These are phyloP conservation scores for Apamea anceps DNA, from an alignment of 2,888 invertebrate species.

Conservation along the genomic window DNA sequence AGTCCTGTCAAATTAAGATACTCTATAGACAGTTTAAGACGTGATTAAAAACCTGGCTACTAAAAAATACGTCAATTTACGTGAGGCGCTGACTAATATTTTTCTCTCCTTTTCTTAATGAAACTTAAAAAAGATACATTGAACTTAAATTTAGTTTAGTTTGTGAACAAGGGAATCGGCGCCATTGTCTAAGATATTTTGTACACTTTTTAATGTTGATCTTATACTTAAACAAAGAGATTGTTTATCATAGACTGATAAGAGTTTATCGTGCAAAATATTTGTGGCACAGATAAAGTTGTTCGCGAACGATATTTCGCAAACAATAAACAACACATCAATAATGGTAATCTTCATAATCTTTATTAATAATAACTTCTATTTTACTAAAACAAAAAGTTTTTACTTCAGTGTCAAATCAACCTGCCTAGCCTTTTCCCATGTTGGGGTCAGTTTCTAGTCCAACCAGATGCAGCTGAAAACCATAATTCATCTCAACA, in stretches of 20 bases:
- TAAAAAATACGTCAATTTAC: too few relatives aligned
- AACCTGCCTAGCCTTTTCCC: not conserved
- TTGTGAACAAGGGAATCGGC: too few relatives aligned
- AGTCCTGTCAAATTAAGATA: too few relatives aligned
- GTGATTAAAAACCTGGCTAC: too few relatives aligned
- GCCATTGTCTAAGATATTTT: not conserved
- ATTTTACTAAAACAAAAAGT: not conserved
- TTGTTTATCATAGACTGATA: constrained; percentile 38
- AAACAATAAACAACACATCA: constrained; percentile 37
- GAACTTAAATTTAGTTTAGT: too few relatives aligned
- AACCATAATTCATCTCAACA: too few relatives aligned
- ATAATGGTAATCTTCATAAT: constrained; percentile 16
- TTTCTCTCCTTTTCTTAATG: too few relatives aligned
- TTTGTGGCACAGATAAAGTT: constrained; percentile 34
- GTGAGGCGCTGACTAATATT: too few relatives aligned
- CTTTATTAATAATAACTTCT: not conserved
- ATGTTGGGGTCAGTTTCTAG: too few relatives aligned
- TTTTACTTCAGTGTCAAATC: not conserved
- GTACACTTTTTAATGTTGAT: constrained; percentile 14
- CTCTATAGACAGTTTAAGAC: too few relatives aligned
- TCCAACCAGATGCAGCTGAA: not conserved
- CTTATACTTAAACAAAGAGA: constrained; percentile 27
- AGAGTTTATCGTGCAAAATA: constrained; percentile 38
- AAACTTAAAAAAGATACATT: too few relatives aligned
- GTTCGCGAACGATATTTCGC: constrained; percentile 24